Evolutionary conservation across 2,113 vertebrate genomes (phyloP), one percentile per base, ranked within the genome.

Genomic region (Cathartes aura): DNA sequence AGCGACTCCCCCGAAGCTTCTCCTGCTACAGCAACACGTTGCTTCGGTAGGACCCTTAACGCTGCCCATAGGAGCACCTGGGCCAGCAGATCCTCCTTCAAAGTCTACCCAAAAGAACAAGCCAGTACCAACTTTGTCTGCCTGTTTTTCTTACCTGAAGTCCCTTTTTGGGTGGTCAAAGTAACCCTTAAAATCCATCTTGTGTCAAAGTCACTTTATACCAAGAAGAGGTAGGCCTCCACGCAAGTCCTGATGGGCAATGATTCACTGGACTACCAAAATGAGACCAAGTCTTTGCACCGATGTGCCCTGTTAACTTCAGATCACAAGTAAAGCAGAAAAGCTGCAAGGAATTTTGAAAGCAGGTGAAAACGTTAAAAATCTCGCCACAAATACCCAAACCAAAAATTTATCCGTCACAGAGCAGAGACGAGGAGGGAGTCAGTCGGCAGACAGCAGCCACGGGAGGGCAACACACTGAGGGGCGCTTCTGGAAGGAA

Each of bases 391-490:
- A 87, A 42, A 36, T 27, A 70, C 3, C 43, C 43, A 45, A 43
- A 74, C 1, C 45, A 43, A 59, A 59, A 75, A 26, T 10, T 4
- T 30, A 23, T 43, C 29, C 40, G 8, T 14, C 21, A 9, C 16
- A 34, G 36, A 32, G 27, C 58, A 64, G 47, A 60, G 30, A 20
- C 1, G 5, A 38, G 53, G 40, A 76, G 30, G 47, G 19, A 24
- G 11, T 11, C 7, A 0, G 34, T 2, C 0, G 0, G 53, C 30
- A 42, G 45, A 11, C 6, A 34, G 50, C 70, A 23, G 19, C 71
- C 50, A 6, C 0, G 0, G 52, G n/a, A 56, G 18, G 11, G n/a
- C 68, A 87, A 64, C 19, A 7, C 0, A 3, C 2, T 3, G 20
- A 9, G 8, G 9, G 32, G 17, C 0, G 0, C 26, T 53, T 72